A percentile compares a stretch with the other conserved stretches of the same genome.
Evolutionary conservation across 37 sponge, comb jelly and placozoan species (phyloP).

Genomic region (Amphimedon queenslandica): DNA sequence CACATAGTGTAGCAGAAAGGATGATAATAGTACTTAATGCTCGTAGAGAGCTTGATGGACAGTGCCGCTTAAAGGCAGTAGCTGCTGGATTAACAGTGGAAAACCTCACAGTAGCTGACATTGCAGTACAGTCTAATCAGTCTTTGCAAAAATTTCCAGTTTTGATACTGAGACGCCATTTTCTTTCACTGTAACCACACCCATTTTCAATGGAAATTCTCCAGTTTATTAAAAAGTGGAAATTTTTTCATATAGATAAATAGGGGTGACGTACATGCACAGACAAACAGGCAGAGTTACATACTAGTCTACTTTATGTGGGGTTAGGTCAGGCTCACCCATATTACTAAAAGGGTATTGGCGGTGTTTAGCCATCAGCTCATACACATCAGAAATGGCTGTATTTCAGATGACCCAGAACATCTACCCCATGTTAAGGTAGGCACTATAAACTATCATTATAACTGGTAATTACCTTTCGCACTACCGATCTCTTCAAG

Average conservation of each 20-base stretch:
- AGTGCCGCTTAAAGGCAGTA: slow-evolving; percentile 19
- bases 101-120: slow-evolving; percentile 28
- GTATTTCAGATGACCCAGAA: slow-evolving; percentile 47
- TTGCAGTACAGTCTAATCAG: too few species aligned
- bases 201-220: too few species aligned
- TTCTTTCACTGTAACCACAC: too few species aligned
- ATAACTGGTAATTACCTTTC: slow-evolving; percentile 37
- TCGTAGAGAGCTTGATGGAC: slow-evolving; percentile 25
- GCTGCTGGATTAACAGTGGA: slow-evolving; percentile 34
- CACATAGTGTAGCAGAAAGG: slow-evolving; percentile 29
- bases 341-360: slow-evolving; percentile 24
- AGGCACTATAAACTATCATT: slow-evolving; percentile 49
- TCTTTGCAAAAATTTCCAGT: too few species aligned
- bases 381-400: slow-evolving; percentile 37
- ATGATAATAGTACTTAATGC: slow-evolving; percentile 41
- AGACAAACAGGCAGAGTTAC: too few species aligned
- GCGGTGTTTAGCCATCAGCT: slow-evolving; percentile 30
- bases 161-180: too few species aligned
- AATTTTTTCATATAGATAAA: too few species aligned
- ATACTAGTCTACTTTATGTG: too few species aligned
- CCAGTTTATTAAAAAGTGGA: too few species aligned
- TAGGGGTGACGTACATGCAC: too few species aligned
- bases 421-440: slow-evolving; percentile 46
- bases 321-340: too few species aligned
- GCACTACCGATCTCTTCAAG: slow-evolving; percentile 47